Conservation (phyloP, 2,888 invertebrate species). For the Cheilosia scutellata region DNA sequence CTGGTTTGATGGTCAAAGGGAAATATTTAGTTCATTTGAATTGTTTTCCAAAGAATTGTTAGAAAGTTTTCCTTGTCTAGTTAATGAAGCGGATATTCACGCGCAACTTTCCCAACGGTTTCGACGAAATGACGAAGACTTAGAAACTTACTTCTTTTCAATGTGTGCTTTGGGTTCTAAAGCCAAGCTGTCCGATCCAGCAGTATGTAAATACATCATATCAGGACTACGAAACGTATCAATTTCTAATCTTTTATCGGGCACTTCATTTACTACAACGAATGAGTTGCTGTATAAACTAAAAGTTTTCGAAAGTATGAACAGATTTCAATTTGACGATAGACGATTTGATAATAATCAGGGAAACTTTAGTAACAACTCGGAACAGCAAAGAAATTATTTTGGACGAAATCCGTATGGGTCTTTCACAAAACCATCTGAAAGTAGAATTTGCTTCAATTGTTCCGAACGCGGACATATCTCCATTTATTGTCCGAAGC, state of each 20-base stretch:
- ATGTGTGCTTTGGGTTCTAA: slow-evolving; percentile 30
- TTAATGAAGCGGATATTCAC: slow-evolving; percentile 23
- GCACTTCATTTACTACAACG: slow-evolving; percentile 9
- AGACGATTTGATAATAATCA: not conserved
- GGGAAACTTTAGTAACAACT: not conserved
- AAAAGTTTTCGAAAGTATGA: slow-evolving; percentile 24
- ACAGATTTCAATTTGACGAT: not conserved
- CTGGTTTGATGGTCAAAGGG: slow-evolving; percentile 24
- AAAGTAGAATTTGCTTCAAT: slow-evolving; percentile 30
- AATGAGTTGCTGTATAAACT: slow-evolving; percentile 12
- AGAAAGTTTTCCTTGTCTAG: slow-evolving; percentile 26
- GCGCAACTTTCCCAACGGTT: not conserved
- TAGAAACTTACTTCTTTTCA: not conserved
- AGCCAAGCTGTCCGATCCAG: slow-evolving; percentile 17
- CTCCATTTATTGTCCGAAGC: slow-evolving; percentile 1
- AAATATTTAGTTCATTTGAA: not conserved
- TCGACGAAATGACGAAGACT: slow-evolving; percentile 5
- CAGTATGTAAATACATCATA: slow-evolving; percentile 38
- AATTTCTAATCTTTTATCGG: not conserved
- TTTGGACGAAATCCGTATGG: not conserved
- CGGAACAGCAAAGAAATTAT: not conserved
- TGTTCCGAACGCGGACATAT: slow-evolving; percentile 35
- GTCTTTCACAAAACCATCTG: not conserved
- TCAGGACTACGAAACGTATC: slow-evolving; percentile 16
- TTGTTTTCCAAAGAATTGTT: not conserved